phyloP scores from a whole-genome alignment of 2,888 invertebrate species.

The Apamea epomidion region DNA sequence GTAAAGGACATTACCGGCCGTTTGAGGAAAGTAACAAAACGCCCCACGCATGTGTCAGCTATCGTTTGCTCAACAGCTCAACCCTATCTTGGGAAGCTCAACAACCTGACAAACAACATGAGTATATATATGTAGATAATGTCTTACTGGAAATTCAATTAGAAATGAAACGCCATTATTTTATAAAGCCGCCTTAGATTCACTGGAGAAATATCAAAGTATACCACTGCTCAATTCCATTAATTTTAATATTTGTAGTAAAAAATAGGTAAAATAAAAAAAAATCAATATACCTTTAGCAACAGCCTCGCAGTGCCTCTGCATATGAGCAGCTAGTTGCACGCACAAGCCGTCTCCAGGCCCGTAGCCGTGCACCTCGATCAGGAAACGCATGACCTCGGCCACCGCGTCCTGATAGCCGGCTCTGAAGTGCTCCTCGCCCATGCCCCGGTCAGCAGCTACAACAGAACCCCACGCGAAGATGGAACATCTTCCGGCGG shows the following conservation, averaged over 20 bases:
- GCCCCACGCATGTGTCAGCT: neutral
- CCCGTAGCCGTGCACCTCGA: constrained; percentile 95
- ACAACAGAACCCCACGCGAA: constrained; percentile 81
- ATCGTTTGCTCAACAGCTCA: constrained; percentile 7
- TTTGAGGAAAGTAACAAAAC: neutral
- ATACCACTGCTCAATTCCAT: neutral
- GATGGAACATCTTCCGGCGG: constrained; percentile 80
- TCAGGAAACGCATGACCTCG: constrained; percentile 96
- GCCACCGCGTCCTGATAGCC: constrained; percentile 98
- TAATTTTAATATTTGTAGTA: neutral
- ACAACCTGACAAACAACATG: neutral
- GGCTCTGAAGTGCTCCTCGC: constrained; percentile 91
- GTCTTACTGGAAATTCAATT: neutral
- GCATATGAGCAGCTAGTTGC: constrained; percentile 95
- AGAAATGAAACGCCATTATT: too few species aligned
- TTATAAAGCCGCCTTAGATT: neutral
- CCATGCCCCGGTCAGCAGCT: constrained; percentile 81
- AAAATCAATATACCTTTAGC: constrained; percentile 87
- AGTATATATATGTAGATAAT: neutral
- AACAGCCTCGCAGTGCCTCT: constrained; percentile 94
- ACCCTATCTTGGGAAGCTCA: neutral
- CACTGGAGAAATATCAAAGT: too few species aligned
- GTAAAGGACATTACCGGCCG: neutral
- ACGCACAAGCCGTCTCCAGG: constrained; percentile 95
- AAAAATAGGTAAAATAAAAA: neutral